These are phyloP conservation scores for Crocallis elinguaria DNA, from an alignment of 2,888 invertebrate genomes.

Conservation along the genomic window DNA sequence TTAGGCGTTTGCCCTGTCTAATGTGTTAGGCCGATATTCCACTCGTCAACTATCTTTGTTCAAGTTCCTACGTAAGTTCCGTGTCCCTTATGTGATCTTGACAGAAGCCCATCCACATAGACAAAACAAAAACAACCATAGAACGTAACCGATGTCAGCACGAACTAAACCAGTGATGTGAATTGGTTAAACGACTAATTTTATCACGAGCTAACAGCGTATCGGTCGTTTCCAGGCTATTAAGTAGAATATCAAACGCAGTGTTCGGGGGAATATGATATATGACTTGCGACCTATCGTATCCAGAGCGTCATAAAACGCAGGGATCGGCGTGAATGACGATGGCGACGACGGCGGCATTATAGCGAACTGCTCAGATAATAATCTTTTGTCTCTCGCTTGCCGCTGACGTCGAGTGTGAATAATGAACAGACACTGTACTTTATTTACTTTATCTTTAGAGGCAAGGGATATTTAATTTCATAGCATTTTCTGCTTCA, in stretches of 20 bases:
- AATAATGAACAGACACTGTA: slow-evolving; percentile 38
- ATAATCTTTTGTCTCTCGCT: slow-evolving; percentile 51
- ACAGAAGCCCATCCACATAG: too few relatives aligned
- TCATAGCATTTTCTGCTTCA: neutral
- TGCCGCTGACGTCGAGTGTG: slow-evolving; percentile 43
- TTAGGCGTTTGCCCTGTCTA: too few relatives aligned
- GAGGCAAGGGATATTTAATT: neutral
- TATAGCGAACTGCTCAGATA: slow-evolving; percentile 51
- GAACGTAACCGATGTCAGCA: slow-evolving; percentile 32
- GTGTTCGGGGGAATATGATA: slow-evolving; percentile 47
- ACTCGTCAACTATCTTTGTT: too few relatives aligned
- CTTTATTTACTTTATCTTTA: slow-evolving; percentile 20
- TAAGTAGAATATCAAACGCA: slow-evolving; percentile 59
- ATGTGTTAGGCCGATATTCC: too few relatives aligned
- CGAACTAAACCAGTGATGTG: slow-evolving; percentile 34
- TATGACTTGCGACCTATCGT: slow-evolving; percentile 47
- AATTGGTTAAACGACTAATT: slow-evolving; percentile 37
- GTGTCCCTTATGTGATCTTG: too few relatives aligned
- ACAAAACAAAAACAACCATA: slow-evolving; percentile 25
- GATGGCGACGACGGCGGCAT: slow-evolving; percentile 41
- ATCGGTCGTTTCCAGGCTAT: slow-evolving; percentile 52
- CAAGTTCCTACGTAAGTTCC: too few relatives aligned
- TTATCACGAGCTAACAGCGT: slow-evolving; percentile 38
- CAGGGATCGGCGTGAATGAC: slow-evolving; percentile 46
- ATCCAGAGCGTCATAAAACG: slow-evolving; percentile 51